These are phyloP conservation scores for Gracilinanus agilis DNA, from an alignment of 2,113 vertebrate species.

Conservation along the genomic window DNA sequence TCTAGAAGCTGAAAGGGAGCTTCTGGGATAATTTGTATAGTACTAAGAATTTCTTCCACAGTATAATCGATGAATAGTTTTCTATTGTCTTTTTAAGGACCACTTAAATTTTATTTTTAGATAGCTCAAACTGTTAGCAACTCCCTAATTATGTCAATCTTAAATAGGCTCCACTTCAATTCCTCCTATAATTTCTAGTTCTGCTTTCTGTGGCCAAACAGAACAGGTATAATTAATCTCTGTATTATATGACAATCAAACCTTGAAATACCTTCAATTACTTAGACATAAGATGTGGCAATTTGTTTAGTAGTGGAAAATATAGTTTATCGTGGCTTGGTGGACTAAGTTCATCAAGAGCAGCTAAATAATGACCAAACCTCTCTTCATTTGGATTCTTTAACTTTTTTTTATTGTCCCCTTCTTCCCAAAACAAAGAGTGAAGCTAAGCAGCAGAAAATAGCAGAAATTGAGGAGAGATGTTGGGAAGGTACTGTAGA, in stretches of 20 bases:
- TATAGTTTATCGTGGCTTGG: background rate
- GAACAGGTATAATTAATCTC: background rate
- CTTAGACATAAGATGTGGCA: background rate
- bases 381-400: background rate
- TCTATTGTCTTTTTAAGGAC: background rate
- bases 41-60: background rate
- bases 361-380: background rate
- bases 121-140: background rate
- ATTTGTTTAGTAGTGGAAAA: background rate
- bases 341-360: background rate
- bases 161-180: background rate
- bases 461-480: background rate
- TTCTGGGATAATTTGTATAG: background rate
- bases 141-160: background rate
- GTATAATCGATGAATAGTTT: background rate
- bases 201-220: background rate
- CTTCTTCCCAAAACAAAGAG: background rate
- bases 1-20: background rate
- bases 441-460: background rate
- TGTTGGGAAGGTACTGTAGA: background rate
- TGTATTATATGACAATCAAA: background rate
- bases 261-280: background rate
- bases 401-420: background rate
- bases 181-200: background rate
- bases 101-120: background rate